These are phyloP conservation scores for Menidia beryllina DNA, from an alignment of 2,113 vertebrate species.

Conservation along the genomic window DNA sequence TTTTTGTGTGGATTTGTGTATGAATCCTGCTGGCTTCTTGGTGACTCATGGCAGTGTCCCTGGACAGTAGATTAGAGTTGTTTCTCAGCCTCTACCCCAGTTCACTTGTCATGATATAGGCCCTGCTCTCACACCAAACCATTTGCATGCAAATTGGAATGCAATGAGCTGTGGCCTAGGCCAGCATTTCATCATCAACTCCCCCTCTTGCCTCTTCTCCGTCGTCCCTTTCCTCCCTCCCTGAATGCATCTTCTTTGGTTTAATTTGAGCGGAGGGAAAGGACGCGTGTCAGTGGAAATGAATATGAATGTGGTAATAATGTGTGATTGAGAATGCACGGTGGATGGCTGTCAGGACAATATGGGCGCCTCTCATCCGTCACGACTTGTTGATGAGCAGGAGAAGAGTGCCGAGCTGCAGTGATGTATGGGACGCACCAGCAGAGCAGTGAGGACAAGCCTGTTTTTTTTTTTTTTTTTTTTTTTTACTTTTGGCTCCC, in stretches of 20 bases:
- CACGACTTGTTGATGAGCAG: slow-evolving; percentile 98
- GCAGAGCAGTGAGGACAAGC: slow-evolving; percentile 42
- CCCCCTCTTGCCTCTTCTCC: slow-evolving; percentile 61
- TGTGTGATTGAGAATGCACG: slow-evolving; percentile 97
- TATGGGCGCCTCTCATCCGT: slow-evolving; percentile 98
- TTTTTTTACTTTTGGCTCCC: slow-evolving; percentile 49
- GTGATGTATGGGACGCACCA: slow-evolving; percentile 66
- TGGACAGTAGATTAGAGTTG: slow-evolving; percentile 79
- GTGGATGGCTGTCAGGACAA: slow-evolving; percentile 94
- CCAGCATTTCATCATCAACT: slow-evolving; percentile 97
- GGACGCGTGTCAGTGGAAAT: slow-evolving; percentile 96
- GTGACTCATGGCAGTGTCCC: slow-evolving; percentile 69
- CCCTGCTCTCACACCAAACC: slow-evolving; percentile 94
- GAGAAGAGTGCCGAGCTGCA: slow-evolving; percentile 78
- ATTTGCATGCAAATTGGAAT: slow-evolving; percentile 99
- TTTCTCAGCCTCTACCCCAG: slow-evolving; percentile 90
- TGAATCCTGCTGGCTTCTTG: slow-evolving; percentile 42
- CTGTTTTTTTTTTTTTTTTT: slow-evolving; percentile 58
- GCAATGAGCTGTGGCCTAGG: slow-evolving; percentile 98
- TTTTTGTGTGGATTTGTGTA: slow-evolving; percentile 50
- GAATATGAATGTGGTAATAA: slow-evolving; percentile 99
- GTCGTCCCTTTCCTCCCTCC: slow-evolving; percentile 43
- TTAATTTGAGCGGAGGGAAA: slow-evolving; percentile 96
- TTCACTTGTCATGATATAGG: slow-evolving; percentile 93
- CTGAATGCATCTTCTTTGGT: slow-evolving; percentile 74